phyloP scores from a whole-genome alignment of 2,888 invertebrate genomes.

The Chorisops tibialis region DNA sequence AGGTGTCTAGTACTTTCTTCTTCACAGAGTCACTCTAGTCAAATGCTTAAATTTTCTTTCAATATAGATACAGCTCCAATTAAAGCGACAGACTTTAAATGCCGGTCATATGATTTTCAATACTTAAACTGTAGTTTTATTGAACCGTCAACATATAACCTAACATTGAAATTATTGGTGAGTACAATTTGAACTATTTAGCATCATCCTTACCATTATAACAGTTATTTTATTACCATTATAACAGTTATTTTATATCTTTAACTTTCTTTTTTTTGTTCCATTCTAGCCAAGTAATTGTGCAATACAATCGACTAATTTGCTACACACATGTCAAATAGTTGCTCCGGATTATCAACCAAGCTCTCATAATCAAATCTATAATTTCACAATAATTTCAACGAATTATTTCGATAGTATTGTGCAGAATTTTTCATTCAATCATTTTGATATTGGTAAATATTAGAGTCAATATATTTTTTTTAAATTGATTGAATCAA shows the following conservation, averaged over 20 bases:
- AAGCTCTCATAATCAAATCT: background rate
- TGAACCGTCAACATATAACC: background rate
- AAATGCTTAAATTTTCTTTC: background rate
- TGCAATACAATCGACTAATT: background rate
- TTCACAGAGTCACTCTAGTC: background rate
- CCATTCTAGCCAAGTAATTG: conserved; percentile 9
- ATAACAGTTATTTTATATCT: too few relatives aligned
- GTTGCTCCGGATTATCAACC: background rate
- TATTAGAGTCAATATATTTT: background rate
- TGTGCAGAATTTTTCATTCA: conserved; percentile 7
- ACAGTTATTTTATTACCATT: too few relatives aligned
- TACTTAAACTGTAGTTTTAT: conserved; percentile 1
- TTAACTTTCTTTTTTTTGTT: too few relatives aligned
- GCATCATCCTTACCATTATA: too few relatives aligned
- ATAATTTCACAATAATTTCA: conserved; percentile 12
- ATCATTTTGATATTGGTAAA: conserved; percentile 19
- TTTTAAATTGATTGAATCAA: background rate
- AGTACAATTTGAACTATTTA: background rate
- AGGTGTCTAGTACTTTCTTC: too few relatives aligned
- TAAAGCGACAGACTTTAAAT: background rate
- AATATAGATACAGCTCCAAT: background rate
- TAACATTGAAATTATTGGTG: background rate
- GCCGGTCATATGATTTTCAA: conserved; percentile 11
- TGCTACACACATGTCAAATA: background rate
- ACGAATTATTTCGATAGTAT: conserved; percentile 7